Conservation (phyloP, 2,797 vertebrate species). For the Menidia menidia region DNA sequence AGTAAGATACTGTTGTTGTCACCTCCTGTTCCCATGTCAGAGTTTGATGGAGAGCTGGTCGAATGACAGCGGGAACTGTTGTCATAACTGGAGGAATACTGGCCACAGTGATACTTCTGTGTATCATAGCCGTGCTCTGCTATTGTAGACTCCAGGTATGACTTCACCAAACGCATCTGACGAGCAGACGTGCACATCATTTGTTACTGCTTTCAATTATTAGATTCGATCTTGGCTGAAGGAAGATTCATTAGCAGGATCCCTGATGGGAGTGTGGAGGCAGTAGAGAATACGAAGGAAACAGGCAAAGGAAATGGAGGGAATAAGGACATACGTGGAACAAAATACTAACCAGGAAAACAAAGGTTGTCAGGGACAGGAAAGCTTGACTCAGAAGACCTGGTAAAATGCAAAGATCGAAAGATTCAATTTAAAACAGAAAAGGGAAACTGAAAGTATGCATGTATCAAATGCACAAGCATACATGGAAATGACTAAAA, state of each 20-base stretch:
- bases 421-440: no score
- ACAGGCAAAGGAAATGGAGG: neutral
- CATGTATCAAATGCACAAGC: no score
- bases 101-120: constrained; percentile 97
- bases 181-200: neutral
- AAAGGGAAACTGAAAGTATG: neutral
- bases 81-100: constrained; percentile 99
- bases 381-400: neutral
- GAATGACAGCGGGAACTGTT: constrained; percentile 99
- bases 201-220: neutral
- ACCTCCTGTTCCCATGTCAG: constrained; percentile 69
- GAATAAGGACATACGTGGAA: neutral
- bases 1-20: constrained; percentile 33
- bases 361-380: neutral
- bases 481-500: no score
- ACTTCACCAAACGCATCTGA: neutral
- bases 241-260: neutral
- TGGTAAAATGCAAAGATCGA: neutral
- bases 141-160: constrained; percentile 98
- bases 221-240: neutral
- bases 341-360: neutral
- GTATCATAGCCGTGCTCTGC: constrained; percentile 97
- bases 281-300: neutral
- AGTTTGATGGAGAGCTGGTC: constrained; percentile 98
- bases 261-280: neutral